Base-by-base conservation (phyloP, 2,888 invertebrate species). In the Drosophila fungiperda region DNA sequence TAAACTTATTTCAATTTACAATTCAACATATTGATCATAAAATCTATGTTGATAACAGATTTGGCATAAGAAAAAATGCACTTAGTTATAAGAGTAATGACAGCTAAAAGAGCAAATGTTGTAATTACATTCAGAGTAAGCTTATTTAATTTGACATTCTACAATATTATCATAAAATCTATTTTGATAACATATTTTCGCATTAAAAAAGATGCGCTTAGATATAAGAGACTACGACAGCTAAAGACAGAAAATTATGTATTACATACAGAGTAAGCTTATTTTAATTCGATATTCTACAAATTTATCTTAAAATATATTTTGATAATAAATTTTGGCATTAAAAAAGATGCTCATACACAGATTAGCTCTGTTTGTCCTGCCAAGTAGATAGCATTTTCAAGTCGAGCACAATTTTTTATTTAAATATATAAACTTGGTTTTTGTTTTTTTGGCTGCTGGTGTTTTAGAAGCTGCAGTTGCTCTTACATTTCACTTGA, bases 401-500 rank as follows among this genome's bases (percentile, higher is more conserved):
- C 17, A 9, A 49, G 48, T 36, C 33, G 11, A 36, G 15, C 35
- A 59, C 0, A n/a, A 17, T 60, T 60, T 26, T 2, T 1, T 11
- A 2, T 20, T 1, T 42, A 20, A 20, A 12, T 42, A 6, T 12
- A 6, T 40, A 9, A 26, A 58, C 35, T 36, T 55, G 53, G 23
- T 50, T 35, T 38, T 75, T 57, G 40, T 45, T 23, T 76, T 60
- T 55, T 52, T 29, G 54, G 50, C 33, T 60, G 53, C 53, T 73
- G 45, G n/a, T 73, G 60, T 55, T 61, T 38, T 62, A 48, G 60
- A 50, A 54, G 61, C 58, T 65, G 59, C 59, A 55, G 65, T 60
- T 68, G 50, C 73, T 72, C 66, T 42, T 76, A 76, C 81, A 86
- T 86, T 83, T 81, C 75, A 88, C 89, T 88, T 86, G 89, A 88